Conservation (phyloP, 2,888 invertebrate species). For the Abscondita cerata region DNA sequence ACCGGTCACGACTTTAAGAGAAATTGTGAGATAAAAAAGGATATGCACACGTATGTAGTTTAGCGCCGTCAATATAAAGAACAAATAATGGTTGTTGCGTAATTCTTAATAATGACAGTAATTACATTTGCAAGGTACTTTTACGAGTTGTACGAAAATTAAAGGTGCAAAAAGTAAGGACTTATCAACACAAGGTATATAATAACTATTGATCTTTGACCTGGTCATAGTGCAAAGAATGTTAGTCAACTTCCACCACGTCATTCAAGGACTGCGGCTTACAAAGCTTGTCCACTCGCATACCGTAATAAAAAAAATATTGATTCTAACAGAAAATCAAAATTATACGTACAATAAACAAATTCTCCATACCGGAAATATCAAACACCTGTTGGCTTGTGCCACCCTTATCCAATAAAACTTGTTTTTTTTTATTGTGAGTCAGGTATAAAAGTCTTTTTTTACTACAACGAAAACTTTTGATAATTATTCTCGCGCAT, state of each 20-base stretch:
- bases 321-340: too few species aligned
- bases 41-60: too few species aligned
- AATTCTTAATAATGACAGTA: neutral
- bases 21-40: neutral
- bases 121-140: neutral
- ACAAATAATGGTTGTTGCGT: conserved; percentile 1
- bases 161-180: too few species aligned
- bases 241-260: conserved; percentile 6
- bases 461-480: neutral
- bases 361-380: conserved; percentile 19
- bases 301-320: too few species aligned
- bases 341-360: neutral
- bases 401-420: conserved; percentile 27
- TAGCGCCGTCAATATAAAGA: neutral
- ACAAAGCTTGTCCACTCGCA: too few species aligned
- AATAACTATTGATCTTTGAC: conserved; percentile 1
- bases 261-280: conserved; percentile 4
- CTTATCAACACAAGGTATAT: too few species aligned
- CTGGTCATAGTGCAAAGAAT: conserved; percentile 9
- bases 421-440: conserved; percentile 15
- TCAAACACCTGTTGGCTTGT: conserved; percentile 28
- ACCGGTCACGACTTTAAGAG: conserved; percentile 4
- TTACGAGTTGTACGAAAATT: too few species aligned
- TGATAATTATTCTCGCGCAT: neutral
- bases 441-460: conserved; percentile 22